phyloP scores from a whole-genome alignment of 2,113 vertebrate species.

The Cricetomys ansorgei region DNA sequence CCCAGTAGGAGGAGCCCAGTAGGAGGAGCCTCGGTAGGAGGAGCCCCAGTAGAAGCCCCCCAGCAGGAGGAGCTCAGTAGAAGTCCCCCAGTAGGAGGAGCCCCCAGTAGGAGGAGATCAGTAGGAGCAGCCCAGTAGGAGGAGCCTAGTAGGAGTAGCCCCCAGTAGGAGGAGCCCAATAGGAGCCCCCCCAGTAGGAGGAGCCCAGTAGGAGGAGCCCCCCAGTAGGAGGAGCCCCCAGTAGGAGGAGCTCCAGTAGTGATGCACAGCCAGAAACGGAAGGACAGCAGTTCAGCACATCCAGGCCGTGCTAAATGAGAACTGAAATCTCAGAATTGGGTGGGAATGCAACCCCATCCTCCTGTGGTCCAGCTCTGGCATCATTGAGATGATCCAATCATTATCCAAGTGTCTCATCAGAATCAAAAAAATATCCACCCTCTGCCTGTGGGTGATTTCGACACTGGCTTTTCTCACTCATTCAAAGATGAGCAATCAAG shows the following conservation, averaged over 20 bases:
- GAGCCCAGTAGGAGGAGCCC: too few relatives aligned
- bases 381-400: constrained; percentile 19
- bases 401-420: constrained; percentile 35
- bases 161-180: too few relatives aligned
- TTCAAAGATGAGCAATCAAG: constrained; percentile 61
- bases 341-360: not conserved
- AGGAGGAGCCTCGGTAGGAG: too few relatives aligned
- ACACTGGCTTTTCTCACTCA: not conserved
- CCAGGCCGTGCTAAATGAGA: not conserved
- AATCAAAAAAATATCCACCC: constrained; percentile 25
- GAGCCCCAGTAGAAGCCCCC: too few relatives aligned
- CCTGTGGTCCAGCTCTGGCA: not conserved
- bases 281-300: not conserved
- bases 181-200: too few relatives aligned
- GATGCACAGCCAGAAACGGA: not conserved
- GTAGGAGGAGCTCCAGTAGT: not conserved
- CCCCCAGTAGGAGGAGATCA: too few relatives aligned
- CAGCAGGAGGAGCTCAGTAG: too few relatives aligned
- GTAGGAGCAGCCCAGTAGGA: too few relatives aligned
- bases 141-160: too few relatives aligned
- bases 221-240: too few relatives aligned
- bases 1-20: too few relatives aligned
- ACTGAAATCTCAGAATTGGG: not conserved
- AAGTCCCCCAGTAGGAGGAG: too few relatives aligned
- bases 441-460: constrained; percentile 39